phyloP scores from a whole-genome alignment of 2,888 invertebrate genomes.

The Chaitophorus viminalis region DNA sequence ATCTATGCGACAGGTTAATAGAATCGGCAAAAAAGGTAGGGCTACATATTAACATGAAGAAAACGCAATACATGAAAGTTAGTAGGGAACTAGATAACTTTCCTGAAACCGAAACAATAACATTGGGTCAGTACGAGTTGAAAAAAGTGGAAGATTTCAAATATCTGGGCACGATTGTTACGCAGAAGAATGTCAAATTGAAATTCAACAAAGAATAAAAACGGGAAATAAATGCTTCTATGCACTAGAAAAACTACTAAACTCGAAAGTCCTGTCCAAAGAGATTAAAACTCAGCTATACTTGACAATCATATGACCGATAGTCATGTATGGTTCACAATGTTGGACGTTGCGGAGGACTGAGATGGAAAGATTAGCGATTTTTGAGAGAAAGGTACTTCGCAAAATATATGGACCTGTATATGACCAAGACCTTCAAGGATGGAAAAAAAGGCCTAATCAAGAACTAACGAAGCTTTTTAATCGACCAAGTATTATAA shows the following conservation, averaged over 20 bases:
- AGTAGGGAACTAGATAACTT: too few relatives aligned
- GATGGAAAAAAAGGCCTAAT: constrained; percentile 15
- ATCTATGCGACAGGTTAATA: too few relatives aligned
- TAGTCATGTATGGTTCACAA: constrained; percentile 48
- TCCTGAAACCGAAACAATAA: too few relatives aligned
- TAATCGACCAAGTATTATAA: constrained; percentile 25
- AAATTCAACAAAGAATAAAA: too few relatives aligned
- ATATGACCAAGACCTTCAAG: constrained; percentile 31
- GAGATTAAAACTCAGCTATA: constrained; percentile 19
- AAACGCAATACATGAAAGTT: too few relatives aligned
- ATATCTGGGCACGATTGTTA: too few relatives aligned
- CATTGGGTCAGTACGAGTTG: too few relatives aligned
- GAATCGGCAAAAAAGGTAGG: too few relatives aligned
- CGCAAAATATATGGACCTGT: constrained; percentile 43
- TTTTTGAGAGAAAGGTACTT: constrained; percentile 47
- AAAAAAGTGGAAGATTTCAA: too few relatives aligned
- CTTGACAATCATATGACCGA: constrained; percentile 45
- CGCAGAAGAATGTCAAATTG: too few relatives aligned
- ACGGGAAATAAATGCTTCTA: constrained; percentile 42
- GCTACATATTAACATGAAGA: too few relatives aligned
- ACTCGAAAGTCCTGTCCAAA: constrained; percentile 10
- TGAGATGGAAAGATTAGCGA: constrained; percentile 1
- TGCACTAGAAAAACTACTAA: constrained; percentile 27
- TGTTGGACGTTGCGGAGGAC: constrained; percentile 20
- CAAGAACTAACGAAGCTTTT: constrained; percentile 24